Evolutionary conservation across 1,140 invertebrate genomes (phyloP).

Genomic region (Diachasma alloeum): DNA sequence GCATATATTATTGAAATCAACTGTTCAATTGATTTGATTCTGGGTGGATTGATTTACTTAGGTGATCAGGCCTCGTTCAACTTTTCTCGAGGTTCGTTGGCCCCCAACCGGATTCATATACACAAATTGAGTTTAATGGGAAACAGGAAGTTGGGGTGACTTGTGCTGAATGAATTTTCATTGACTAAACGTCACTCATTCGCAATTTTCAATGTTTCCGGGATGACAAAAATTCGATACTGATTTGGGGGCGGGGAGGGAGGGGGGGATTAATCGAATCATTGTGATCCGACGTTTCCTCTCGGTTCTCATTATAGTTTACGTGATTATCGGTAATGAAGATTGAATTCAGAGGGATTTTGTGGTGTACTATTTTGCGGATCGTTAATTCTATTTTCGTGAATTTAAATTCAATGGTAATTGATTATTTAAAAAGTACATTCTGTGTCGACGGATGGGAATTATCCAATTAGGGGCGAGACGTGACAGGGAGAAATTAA

Average conservation of each 20-base stretch:
- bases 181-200: neutral
- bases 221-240: neutral
- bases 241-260: neutral
- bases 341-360: too few relatives aligned
- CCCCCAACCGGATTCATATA: neutral
- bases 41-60: neutral
- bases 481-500: neutral
- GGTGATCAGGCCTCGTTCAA: neutral
- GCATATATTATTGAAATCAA: neutral
- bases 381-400: too few relatives aligned
- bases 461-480: neutral
- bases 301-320: too few relatives aligned
- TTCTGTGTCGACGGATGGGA: neutral
- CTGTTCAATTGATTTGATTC: neutral
- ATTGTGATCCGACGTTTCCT: too few relatives aligned
- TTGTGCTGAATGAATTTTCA: neutral
- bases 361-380: too few relatives aligned
- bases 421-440: neutral
- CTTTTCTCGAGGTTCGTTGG: neutral
- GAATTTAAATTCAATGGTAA: neutral
- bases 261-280: too few relatives aligned
- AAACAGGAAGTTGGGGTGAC: neutral
- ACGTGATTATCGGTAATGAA: too few relatives aligned
- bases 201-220: neutral
- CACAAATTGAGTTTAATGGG: neutral